These are phyloP conservation scores for Brachyptera risi DNA, from an alignment of 2,888 invertebrate genomes.

Conservation along the genomic window DNA sequence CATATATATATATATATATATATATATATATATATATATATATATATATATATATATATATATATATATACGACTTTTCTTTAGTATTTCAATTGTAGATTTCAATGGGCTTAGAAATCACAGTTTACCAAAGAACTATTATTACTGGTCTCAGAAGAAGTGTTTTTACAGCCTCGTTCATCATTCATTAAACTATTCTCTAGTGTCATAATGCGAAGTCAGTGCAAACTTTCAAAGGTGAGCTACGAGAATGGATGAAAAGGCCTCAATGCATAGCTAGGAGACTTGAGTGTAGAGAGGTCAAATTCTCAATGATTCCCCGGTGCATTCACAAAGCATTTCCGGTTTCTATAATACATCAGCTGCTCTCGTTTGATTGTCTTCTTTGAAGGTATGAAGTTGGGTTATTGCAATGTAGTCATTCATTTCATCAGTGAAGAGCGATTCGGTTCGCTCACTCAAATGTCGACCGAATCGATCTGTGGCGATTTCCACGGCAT, in stretches of 20 bases:
- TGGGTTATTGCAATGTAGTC: too few species aligned
- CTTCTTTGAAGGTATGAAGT: too few species aligned
- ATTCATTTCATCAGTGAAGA: too few species aligned
- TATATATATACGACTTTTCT: not conserved
- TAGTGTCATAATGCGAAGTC: not conserved
- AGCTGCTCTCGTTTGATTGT: too few species aligned
- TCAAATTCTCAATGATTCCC: not conserved
- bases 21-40: too few species aligned
- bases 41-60: too few species aligned
- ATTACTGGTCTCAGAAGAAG: not conserved
- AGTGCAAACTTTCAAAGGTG: not conserved
- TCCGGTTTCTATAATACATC: conserved; percentile 7
- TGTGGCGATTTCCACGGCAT: too few species aligned
- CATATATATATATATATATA: too few species aligned
- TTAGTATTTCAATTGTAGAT: not conserved
- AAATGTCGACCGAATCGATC: too few species aligned
- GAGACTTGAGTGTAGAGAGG: too few species aligned
- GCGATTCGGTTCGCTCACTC: not conserved
- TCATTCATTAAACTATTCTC: conserved; percentile 1
- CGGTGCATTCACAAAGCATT: not conserved
- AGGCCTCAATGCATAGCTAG: not conserved
- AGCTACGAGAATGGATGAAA: not conserved
- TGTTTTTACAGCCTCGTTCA: not conserved
- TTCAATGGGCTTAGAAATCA: not conserved
- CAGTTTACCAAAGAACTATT: not conserved